Base-by-base conservation (phyloP, 2,888 invertebrate species). In the Anoplius nigerrimus region DNA sequence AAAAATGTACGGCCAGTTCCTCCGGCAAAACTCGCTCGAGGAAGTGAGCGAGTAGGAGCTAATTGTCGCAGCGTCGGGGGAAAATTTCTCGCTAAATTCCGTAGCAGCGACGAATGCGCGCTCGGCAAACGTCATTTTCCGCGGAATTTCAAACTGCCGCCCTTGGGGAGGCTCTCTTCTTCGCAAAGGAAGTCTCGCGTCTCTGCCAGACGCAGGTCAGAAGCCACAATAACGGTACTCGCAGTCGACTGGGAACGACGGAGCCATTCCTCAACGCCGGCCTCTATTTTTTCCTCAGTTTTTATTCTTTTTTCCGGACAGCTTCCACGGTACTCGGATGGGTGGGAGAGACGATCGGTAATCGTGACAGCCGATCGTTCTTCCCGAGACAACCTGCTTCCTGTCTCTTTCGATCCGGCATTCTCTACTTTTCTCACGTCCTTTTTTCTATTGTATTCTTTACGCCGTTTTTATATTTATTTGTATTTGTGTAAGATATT, bases 341-440 rank as follows among this genome's bases (percentile, higher is more conserved):
- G 72, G 27, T 65, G 62, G 61, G 42, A 65, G 61, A 62, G 75
- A 66, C 77, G 76, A 78, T 78, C 78, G 78, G 76, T 73, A 69
- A 78, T 78, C 76, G 78, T 75, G 77, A 77, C 78, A 73, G 76
- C 76, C 77, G 71, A 77, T 77, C 75, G 73, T 52, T 77, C 77
- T 77, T 78, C 66, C 48, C 72, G 68, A 70, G 75, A 75, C 74
- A 78, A 76, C 75, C 74, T 70, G 72, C 76, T 71, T 22, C 46
- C 53, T 61, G 58, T 24, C 13, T 27, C 34, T 16, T 45, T 46
- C 43, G 13, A 20, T 20, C 22, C 21, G n/a, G 21, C 18, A 18
- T 24, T 2, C 21, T 52, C 48, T 55, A n/a, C 34, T 57, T n/a
- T 1, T 16, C 18, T 6, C 13, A 22, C 18, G 21, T 64, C 48